Conservation (phyloP, 2,797 vertebrate species). For the Acropternis orthonyx region DNA sequence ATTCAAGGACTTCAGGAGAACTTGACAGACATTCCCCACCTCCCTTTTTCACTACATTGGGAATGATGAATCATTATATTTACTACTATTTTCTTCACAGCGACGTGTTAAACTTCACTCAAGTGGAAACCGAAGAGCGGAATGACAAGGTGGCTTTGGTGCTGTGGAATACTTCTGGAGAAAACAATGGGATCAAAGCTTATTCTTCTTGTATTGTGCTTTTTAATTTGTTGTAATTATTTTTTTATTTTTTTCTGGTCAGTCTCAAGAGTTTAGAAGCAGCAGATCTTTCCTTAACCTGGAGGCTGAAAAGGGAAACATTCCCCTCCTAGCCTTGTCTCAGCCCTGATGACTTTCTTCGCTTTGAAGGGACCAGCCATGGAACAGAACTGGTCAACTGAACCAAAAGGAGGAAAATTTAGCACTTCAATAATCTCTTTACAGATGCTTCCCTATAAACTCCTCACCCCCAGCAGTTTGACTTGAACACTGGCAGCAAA, state of each 20-base stretch:
- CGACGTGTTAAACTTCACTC: not conserved
- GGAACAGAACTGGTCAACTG: not conserved
- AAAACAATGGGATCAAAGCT: not conserved
- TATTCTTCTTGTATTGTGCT: not conserved
- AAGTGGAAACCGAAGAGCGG: not conserved
- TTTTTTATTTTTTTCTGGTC: not conserved
- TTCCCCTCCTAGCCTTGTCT: rapidly evolving
- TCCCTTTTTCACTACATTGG: not conserved
- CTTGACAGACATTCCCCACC: constrained; percentile 52
- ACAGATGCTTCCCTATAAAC: not conserved
- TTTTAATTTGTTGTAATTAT: not conserved
- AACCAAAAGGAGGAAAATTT: not conserved
- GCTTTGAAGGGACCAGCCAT: not conserved
- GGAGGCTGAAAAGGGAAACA: not conserved
- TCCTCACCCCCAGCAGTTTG: not conserved
- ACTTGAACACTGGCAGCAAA: not conserved
- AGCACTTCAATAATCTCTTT: not conserved
- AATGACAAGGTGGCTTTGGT: not conserved
- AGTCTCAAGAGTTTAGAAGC: not conserved
- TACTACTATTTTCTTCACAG: constrained; percentile 23
- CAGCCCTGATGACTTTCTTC: rapidly evolving
- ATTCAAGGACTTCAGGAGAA: constrained; percentile 27
- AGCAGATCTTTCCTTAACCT: not conserved
- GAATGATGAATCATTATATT: constrained; percentile 56
- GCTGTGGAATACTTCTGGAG: rapidly evolving